phyloP scores from a whole-genome alignment of 1,140 invertebrate genomes.

The Apis dorsata region DNA sequence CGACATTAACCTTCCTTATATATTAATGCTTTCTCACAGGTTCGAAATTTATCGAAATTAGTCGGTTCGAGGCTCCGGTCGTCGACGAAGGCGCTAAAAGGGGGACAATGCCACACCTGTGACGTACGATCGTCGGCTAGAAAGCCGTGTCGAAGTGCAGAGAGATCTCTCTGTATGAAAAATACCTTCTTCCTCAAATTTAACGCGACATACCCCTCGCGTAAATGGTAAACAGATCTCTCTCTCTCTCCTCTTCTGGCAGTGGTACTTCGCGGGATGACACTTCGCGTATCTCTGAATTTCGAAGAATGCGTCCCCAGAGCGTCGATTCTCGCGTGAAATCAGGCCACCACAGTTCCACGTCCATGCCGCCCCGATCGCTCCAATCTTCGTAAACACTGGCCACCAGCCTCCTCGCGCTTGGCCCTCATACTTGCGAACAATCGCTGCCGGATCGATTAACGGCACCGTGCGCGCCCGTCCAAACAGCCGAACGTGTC shows the following conservation, averaged over 20 bases:
- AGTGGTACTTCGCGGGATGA: slow-evolving; percentile 33
- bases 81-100: neutral
- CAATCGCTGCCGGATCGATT: slow-evolving; percentile 12
- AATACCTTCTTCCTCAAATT: neutral
- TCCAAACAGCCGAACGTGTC: neutral
- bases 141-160: neutral
- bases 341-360: slow-evolving; percentile 51
- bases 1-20: neutral
- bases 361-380: slow-evolving; percentile 38
- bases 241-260: slow-evolving; percentile 18
- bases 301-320: neutral
- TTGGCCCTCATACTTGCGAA: neutral
- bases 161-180: neutral
- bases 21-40: neutral
- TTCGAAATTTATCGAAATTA: neutral
- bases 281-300: neutral
- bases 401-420: neutral
- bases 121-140: slow-evolving; percentile 20
- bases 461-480: slow-evolving; percentile 8
- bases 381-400: slow-evolving; percentile 40
- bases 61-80: slow-evolving; percentile 30
- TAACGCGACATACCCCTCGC: neutral
- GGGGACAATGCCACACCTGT: slow-evolving; percentile 33
- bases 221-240: neutral
- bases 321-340: neutral